Evolutionary conservation across 2,113 vertebrate species (phyloP), one percentile per base, ranked within the genome.

Genomic region (Chaetorhynchus papuensis): DNA sequence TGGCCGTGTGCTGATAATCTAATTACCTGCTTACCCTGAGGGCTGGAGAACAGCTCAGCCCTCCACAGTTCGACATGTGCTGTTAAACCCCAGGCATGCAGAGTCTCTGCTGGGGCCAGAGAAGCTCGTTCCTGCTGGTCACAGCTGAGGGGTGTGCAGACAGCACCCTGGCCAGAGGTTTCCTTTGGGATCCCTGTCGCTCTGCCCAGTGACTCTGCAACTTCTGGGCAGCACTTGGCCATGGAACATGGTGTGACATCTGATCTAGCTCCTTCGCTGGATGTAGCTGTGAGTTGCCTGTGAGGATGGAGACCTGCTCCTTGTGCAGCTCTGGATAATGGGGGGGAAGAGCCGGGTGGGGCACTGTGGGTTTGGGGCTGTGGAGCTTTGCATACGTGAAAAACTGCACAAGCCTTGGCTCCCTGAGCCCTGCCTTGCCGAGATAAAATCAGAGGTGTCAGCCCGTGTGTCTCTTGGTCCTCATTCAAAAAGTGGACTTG

Each of bases 1-100:
- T 77, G 85, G 59, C 65, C 2, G 0, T 85, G 79, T 7, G 2
- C 87, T 86, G 17, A 7, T 95, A 95, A 96, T 94, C 95, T 65
- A 69, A 89, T 97, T 94, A 94, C 68, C 66, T 76, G 91, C 81
- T 95, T 94, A 95, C 50, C 60, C 80, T 15, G 72, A 26, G 82
- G 88, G 61, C 41, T 61, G 78, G 56, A 68, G 75, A 49, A 42
- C 82, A 83, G 93, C 77, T 93, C 77, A 44, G 63, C 63, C 15
- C 37, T 65, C 31, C 15, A 27, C 54, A 15, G 61, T 1, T 28
- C 41, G 39, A 71, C 70, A 75, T 2, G 82, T 94, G 90, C 61
- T 8, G 60, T 19, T 84, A 60, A 83, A 90, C 19, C 74, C 44
- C 0, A 1, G 45, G 42, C 53, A 27, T 0, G 2, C 81, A 50